Evolutionary conservation across 2,888 invertebrate species (phyloP), one percentile per base, ranked within the genome.

Genomic region (Odontocolon sp.): DNA sequence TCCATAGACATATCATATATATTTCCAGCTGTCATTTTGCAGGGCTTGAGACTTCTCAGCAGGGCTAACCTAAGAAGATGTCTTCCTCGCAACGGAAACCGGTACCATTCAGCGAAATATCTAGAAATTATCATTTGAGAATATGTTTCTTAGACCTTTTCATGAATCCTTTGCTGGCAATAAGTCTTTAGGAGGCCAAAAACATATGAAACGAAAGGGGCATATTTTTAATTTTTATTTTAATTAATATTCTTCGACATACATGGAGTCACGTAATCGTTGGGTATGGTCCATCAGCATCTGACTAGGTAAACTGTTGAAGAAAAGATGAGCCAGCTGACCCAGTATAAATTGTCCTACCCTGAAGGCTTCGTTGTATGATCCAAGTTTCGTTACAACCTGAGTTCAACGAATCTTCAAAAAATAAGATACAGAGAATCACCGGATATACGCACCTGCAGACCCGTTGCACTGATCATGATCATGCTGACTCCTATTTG

Each of bases 91-190:
- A 52, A 11, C 1, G 80, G 71, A 2, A 80, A 50, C 8, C 50
- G 52, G 38, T 81, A 80, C 78, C 78, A 81, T 33, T 81, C 61
- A 16, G 77, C 70, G 9, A 47, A 67, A 33, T 78, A 82, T 40
- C 80, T 81, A 28, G 9, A n/a, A n/a, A n/a, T n/a, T n/a, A n/a
- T n/a, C n/a, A n/a, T n/a, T n/a, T n/a, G n/a, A n/a, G n/a, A n/a
- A n/a, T n/a, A n/a, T n/a, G n/a, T n/a, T n/a, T n/a, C n/a, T n/a
- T n/a, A n/a, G n/a, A n/a, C n/a, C n/a, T n/a, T n/a, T n/a, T n/a
- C n/a, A n/a, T n/a, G n/a, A n/a, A n/a, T n/a, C n/a, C n/a, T n/a
- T n/a, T n/a, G n/a, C n/a, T n/a, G n/a, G n/a, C n/a, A n/a, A n/a
- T n/a, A n/a, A n/a, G n/a, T n/a, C n/a, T n/a, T n/a, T n/a, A n/a